These are phyloP conservation scores for Semicossyphus pulcher DNA, from an alignment of 2,113 vertebrate genomes.

Conservation along the genomic window DNA sequence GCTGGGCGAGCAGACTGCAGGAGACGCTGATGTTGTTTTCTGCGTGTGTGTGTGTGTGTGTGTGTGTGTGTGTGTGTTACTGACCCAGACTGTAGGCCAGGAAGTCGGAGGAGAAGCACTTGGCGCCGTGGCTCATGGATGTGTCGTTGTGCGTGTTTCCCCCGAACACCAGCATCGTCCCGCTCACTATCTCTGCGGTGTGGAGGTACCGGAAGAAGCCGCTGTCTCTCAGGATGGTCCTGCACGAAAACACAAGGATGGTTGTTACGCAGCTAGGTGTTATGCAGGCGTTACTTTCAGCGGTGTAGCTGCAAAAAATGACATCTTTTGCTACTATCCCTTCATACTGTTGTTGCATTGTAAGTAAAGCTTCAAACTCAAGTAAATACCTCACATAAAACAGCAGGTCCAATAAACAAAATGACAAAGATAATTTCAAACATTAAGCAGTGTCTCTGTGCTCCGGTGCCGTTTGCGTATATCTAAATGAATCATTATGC, in stretches of 20 bases:
- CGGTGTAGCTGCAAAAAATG: no score
- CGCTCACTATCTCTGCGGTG: slow-evolving; percentile 91
- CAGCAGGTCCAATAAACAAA: no score
- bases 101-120: slow-evolving; percentile 98
- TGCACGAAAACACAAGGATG: slow-evolving; percentile 57
- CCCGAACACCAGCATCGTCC: slow-evolving; percentile 95
- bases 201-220: slow-evolving; percentile 96
- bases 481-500: no score
- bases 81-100: slow-evolving; percentile 95
- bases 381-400: no score
- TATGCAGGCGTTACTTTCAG: not conserved
- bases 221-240: slow-evolving; percentile 95
- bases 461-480: no score
- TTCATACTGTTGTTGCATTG: no score
- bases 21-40: not conserved
- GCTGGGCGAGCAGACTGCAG: not conserved
- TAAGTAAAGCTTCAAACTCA: no score
- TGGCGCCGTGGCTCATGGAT: slow-evolving; percentile 97
- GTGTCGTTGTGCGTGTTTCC: slow-evolving; percentile 99
- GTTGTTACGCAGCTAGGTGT: not conserved
- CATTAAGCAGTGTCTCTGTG: no score
- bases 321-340: no score
- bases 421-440: no score
- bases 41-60: not conserved
- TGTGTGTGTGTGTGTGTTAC: slow-evolving; percentile 52